phyloP scores from a whole-genome alignment of 2,888 invertebrate species.

The Spodoptera exigua region DNA sequence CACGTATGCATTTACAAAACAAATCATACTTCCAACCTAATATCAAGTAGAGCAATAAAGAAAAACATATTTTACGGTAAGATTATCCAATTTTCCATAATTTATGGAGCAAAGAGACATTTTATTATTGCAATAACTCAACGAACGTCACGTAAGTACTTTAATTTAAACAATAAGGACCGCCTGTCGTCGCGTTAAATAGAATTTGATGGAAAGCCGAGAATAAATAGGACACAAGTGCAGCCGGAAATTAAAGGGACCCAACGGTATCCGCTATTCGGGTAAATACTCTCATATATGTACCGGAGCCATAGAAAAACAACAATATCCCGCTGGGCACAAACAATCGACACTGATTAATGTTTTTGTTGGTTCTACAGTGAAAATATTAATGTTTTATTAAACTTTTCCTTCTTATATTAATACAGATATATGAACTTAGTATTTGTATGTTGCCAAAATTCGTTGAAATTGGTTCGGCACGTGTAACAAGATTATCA shows the following conservation, averaged over 20 bases:
- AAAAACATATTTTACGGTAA: constrained; percentile 8
- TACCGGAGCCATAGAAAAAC: constrained; percentile 65
- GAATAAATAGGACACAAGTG: constrained; percentile 75
- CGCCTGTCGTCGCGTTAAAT: constrained; percentile 53
- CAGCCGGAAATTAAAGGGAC: constrained; percentile 81
- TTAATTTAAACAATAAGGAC: constrained; percentile 56
- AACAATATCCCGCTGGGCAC: constrained; percentile 61
- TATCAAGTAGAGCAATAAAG: not conserved
- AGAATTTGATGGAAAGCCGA: constrained; percentile 70
- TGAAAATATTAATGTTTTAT: constrained; percentile 50
- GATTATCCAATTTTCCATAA: constrained; percentile 36
- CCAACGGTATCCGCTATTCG: constrained; percentile 68
- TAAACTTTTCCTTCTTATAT: constrained; percentile 18
- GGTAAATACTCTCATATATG: constrained; percentile 47
- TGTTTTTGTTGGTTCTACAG: constrained; percentile 55
- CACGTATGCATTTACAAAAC: not conserved
- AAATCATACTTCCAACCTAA: not conserved
- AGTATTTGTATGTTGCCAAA: no score
- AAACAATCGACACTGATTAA: constrained; percentile 60
- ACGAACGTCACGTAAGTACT: constrained; percentile 38
- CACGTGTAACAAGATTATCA: not conserved
- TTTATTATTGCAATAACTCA: constrained; percentile 52
- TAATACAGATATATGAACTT: no score
- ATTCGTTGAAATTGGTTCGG: not conserved
- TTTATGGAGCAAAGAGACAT: constrained; percentile 40